Evolutionary conservation across 2,888 invertebrate genomes (phyloP).

Genomic region (Amiota minor): DNA sequence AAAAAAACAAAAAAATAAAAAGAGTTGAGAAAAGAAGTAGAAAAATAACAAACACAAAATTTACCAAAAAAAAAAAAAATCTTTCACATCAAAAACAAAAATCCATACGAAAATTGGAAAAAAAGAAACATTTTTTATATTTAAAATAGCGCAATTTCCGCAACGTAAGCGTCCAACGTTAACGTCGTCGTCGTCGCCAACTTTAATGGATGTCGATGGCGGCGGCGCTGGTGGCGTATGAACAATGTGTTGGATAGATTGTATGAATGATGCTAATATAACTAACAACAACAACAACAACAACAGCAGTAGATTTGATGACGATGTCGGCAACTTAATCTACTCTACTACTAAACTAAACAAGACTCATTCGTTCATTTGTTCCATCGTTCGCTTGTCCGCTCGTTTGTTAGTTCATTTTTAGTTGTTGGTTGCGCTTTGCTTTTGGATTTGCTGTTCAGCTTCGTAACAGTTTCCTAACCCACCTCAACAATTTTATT

Average conservation of each 20-base stretch:
- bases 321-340: slow-evolving; percentile 1
- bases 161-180: slow-evolving; percentile 42
- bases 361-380: slow-evolving; percentile 28
- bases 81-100: not conserved
- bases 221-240: too few species aligned
- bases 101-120: slow-evolving; percentile 38
- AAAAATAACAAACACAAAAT: slow-evolving; percentile 48
- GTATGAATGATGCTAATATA: too few species aligned
- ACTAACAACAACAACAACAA: slow-evolving; percentile 30
- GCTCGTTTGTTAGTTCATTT: slow-evolving; percentile 20
- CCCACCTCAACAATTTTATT: slow-evolving; percentile 74
- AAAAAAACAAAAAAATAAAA: too few species aligned
- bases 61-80: not conserved
- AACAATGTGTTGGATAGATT: slow-evolving; percentile 5
- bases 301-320: slow-evolving; percentile 38
- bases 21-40: slow-evolving; percentile 21
- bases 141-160: slow-evolving; percentile 69
- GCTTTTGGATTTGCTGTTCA: slow-evolving; percentile 31
- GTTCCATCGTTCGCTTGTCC: not conserved
- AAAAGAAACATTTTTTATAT: slow-evolving; percentile 59
- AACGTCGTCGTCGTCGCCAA: too few species aligned
- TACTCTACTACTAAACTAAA: slow-evolving; percentile 34
- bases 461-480: slow-evolving; percentile 73
- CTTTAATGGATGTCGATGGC: too few species aligned
- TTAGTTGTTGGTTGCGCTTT: slow-evolving; percentile 27